These are phyloP conservation scores for Ischnura elegans DNA, from an alignment of 2,888 invertebrate genomes.

Conservation along the genomic window DNA sequence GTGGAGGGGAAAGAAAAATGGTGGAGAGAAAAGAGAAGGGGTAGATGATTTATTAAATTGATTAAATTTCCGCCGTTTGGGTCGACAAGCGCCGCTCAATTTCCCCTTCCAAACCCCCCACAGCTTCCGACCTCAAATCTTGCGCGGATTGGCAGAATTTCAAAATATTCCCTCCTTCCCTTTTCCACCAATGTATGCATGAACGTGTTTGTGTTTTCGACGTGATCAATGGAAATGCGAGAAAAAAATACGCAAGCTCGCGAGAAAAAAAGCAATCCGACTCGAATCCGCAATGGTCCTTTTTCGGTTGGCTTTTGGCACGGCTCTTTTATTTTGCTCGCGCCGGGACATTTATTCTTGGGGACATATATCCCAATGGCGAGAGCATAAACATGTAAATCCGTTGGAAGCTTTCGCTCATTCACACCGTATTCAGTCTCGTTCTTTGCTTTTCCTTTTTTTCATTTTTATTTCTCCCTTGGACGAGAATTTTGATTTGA, in stretches of 20 bases:
- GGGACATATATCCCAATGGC: neutral
- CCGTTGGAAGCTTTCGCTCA: neutral
- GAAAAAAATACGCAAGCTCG: neutral
- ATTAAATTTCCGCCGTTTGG: slow-evolving; percentile 32
- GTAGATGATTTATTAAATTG: neutral
- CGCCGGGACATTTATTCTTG: neutral
- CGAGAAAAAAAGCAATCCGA: neutral
- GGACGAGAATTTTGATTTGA: no score
- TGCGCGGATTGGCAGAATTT: slow-evolving; percentile 34
- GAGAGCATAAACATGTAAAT: slow-evolving; percentile 19
- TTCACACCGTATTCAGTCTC: neutral
- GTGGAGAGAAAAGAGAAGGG: neutral
- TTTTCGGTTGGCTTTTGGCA: neutral
- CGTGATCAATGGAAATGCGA: neutral
- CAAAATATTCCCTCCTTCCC: neutral
- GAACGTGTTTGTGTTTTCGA: neutral
- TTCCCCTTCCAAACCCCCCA: neutral
- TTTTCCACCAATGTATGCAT: neutral
- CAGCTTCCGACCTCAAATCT: neutral
- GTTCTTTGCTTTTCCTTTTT: neutral
- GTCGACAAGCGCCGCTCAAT: slow-evolving; percentile 22
- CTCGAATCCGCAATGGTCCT: neutral
- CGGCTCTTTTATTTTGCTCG: neutral
- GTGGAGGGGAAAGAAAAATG: neutral
- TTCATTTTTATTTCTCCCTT: neutral